Percentiles rank a stretch among this genome's conserved stretches.
Evolutionary conservation across 2,797 vertebrate genomes (phyloP).

Genomic region (Meda fulgida): DNA sequence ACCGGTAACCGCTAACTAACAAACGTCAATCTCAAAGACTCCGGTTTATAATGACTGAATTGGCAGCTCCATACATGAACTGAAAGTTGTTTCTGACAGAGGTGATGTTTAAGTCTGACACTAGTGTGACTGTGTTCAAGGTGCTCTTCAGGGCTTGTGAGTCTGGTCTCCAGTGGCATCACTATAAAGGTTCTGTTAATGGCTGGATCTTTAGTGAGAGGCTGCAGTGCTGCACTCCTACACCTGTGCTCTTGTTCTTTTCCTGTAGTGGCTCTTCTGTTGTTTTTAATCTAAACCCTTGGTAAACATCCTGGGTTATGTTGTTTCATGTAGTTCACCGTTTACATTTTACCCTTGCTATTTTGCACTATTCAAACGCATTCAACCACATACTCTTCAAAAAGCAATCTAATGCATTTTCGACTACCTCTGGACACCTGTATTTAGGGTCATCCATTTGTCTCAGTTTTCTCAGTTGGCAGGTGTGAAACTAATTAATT

Average conservation of each 20-base stretch:
- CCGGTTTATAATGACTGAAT: neutral
- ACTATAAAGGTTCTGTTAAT: conserved; percentile 47
- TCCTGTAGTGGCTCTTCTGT: neutral
- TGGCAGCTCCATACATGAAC: neutral
- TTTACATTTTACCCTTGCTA: neutral
- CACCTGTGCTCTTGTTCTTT: neutral
- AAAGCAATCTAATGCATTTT: neutral
- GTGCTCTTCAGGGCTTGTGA: conserved; percentile 25
- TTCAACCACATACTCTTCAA: neutral
- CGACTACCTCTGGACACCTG: neutral
- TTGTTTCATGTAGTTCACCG: neutral
- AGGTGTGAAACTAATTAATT: neutral
- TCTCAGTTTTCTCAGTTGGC: neutral
- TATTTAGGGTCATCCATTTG: neutral
- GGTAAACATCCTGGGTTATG: neutral
- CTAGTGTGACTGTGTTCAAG: conserved; percentile 18
- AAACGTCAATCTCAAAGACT: neutral
- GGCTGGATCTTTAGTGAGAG: conserved; percentile 32
- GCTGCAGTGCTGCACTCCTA: conserved; percentile 38
- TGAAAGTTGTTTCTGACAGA: conserved; percentile 15
- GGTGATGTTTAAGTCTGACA: conserved; percentile 21
- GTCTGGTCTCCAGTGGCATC: conserved; percentile 35
- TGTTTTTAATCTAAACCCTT: neutral
- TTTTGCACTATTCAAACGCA: neutral
- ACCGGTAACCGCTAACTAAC: neutral